A percentile compares a stretch with the other conserved stretches of the same genome.
These are phyloP conservation scores for Muntiacus reevesi DNA, from an alignment of 2,113 vertebrate species.

Conservation along the genomic window DNA sequence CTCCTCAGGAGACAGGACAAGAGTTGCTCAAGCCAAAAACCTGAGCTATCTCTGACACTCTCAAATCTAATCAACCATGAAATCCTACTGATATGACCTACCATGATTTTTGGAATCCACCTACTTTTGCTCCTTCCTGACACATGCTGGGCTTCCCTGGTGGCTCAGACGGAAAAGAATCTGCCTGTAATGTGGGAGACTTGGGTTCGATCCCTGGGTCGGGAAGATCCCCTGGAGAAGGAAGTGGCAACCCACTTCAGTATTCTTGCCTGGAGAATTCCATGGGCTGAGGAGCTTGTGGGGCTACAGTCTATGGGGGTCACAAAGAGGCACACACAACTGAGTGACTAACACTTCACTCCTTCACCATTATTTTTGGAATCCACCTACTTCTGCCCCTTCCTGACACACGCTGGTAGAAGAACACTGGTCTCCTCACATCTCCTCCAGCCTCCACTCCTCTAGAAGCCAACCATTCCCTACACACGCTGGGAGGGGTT, in stretches of 20 bases:
- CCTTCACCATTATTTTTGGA: neutral
- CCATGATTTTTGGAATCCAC: neutral
- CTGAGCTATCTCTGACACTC: neutral
- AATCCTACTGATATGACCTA: neutral
- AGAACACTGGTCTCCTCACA: neutral
- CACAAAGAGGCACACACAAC: neutral
- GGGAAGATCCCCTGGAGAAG: neutral
- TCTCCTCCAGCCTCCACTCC: neutral
- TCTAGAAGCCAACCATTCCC: neutral
- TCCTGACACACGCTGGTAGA: neutral
- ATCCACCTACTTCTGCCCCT: neutral
- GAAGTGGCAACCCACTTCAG: neutral
- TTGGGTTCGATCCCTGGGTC: neutral
- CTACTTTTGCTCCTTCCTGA: neutral
- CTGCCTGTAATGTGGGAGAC: neutral
- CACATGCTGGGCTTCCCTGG: neutral
- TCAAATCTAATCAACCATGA: neutral
- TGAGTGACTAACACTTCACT: neutral
- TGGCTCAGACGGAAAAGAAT: neutral
- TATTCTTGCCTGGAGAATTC: neutral
- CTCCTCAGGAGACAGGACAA: neutral
- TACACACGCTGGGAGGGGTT: neutral
- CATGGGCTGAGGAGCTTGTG: neutral
- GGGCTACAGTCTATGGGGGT: neutral
- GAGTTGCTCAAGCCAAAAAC: neutral